Conservation (phyloP, 2,113 vertebrate species). For the Dunckerocampus dactyliophorus region DNA sequence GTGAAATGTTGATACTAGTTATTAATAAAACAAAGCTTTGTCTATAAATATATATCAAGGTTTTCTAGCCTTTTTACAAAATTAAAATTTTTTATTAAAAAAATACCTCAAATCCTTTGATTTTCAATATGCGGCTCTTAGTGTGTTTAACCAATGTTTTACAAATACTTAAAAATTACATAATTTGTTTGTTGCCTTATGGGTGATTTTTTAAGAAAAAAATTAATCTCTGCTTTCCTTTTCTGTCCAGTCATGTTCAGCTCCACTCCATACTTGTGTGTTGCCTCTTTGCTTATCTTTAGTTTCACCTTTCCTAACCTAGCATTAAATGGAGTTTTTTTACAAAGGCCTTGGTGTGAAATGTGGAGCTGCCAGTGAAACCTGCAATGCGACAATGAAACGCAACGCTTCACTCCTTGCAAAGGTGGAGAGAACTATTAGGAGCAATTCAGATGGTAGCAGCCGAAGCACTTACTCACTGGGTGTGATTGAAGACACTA, state of each 20-base stretch:
- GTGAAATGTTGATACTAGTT: too few species aligned
- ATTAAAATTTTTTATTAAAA: too few species aligned
- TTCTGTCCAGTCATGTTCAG: slow-evolving; percentile 22
- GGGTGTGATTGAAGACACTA: slow-evolving; percentile 12
- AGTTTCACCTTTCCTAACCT: slow-evolving; percentile 48
- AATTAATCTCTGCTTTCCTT: too few species aligned
- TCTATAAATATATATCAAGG: too few species aligned
- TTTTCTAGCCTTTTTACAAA: too few species aligned
- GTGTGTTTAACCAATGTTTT: too few species aligned
- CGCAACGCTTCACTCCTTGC: slow-evolving; percentile 23
- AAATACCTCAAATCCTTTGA: too few species aligned
- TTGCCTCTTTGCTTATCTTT: slow-evolving; percentile 29
- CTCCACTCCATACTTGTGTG: slow-evolving; percentile 12
- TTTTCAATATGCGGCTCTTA: too few species aligned
- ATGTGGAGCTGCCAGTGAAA: slow-evolving; percentile 23
- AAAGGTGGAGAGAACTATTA: slow-evolving; percentile 20
- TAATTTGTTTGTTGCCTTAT: too few species aligned
- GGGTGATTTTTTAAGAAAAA: too few species aligned
- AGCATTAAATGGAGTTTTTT: slow-evolving; percentile 36
- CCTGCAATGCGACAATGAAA: slow-evolving; percentile 39
- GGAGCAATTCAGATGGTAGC: slow-evolving; percentile 25
- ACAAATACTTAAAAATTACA: too few species aligned
- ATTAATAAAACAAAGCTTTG: too few species aligned
- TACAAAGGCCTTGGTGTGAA: slow-evolving; percentile 54
- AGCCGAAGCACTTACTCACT: slow-evolving; percentile 34